Percentiles rank a stretch among this genome's conserved stretches.
Conservation (phyloP, 2,888 invertebrate species). For the Tanytarsus gracilentus region DNA sequence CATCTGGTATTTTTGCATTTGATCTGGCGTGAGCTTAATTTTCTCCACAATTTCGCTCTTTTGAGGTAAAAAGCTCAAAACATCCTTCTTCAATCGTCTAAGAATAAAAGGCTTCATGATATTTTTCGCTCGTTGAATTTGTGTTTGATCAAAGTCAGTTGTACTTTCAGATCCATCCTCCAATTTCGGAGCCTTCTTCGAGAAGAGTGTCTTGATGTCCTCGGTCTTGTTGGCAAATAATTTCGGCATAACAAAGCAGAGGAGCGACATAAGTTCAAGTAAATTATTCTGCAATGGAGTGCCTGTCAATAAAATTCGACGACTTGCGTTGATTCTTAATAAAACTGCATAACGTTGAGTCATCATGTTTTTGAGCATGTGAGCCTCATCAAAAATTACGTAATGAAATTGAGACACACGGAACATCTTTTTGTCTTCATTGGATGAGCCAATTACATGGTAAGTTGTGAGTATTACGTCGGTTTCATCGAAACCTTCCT, state of each 20-base stretch:
- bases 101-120: slow-evolving; percentile 95
- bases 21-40: slow-evolving; percentile 38
- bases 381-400: slow-evolving; percentile 93
- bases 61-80: slow-evolving; percentile 72
- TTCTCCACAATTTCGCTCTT: slow-evolving; percentile 63
- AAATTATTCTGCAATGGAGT: slow-evolving; percentile 95
- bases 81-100: slow-evolving; percentile 77
- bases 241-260: slow-evolving; percentile 94
- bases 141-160: slow-evolving; percentile 78
- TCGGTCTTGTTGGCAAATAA: slow-evolving; percentile 83
- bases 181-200: slow-evolving; percentile 50
- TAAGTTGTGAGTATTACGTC: slow-evolving; percentile 80
- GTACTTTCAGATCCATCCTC: slow-evolving; percentile 49
- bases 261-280: slow-evolving; percentile 86
- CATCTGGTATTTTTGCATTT: slow-evolving; percentile 64
- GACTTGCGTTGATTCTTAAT: slow-evolving; percentile 77
- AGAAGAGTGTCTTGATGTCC: slow-evolving; percentile 79
- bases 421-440: slow-evolving; percentile 85
- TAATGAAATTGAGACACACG: slow-evolving; percentile 83
- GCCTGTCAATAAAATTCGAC: slow-evolving; percentile 83
- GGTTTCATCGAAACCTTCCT: slow-evolving; percentile 56
- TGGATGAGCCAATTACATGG: slow-evolving; percentile 55
- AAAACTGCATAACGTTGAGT: slow-evolving; percentile 83
- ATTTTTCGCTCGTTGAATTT: slow-evolving; percentile 84
- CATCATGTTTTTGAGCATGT: slow-evolving; percentile 97